Conservation (phyloP, 2,797 vertebrate species). For the Fringilla coelebs region DNA sequence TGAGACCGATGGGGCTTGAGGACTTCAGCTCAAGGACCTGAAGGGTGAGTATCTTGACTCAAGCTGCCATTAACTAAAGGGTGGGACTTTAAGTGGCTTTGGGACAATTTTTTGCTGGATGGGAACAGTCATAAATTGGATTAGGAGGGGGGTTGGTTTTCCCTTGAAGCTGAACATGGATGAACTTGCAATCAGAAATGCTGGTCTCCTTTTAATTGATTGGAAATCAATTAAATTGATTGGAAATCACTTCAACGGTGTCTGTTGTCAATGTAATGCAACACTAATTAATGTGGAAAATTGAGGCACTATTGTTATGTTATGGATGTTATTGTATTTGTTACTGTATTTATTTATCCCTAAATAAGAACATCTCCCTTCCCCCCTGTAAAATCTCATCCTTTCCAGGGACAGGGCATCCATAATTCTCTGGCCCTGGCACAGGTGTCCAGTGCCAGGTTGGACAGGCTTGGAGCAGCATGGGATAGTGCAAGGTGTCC, state of each 20-base stretch:
- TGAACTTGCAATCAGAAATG: not conserved
- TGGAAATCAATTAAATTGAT: no score
- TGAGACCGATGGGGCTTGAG: fast-evolving
- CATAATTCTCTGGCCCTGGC: not conserved
- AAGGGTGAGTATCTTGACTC: not conserved
- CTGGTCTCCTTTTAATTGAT: not conserved
- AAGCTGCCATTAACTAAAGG: not conserved
- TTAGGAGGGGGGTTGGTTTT: not conserved
- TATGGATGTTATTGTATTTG: not conserved
- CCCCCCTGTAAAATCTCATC: fast-evolving
- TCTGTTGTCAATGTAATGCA: not conserved
- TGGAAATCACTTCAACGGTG: fast-evolving
- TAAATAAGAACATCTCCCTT: not conserved
- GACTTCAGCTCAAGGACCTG: not conserved
- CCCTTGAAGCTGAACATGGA: not conserved
- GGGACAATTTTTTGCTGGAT: not conserved
- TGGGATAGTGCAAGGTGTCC: not conserved
- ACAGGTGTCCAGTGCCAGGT: not conserved
- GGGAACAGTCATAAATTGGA: not conserved
- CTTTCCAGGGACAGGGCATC: not conserved
- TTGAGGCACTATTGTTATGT: no score
- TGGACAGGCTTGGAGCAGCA: not conserved
- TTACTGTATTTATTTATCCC: not conserved
- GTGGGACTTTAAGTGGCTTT: not conserved
- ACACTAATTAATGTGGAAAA: not conserved